phyloP scores from a whole-genome alignment of 2,888 invertebrate species.

The Eutolmus rufibarbis region DNA sequence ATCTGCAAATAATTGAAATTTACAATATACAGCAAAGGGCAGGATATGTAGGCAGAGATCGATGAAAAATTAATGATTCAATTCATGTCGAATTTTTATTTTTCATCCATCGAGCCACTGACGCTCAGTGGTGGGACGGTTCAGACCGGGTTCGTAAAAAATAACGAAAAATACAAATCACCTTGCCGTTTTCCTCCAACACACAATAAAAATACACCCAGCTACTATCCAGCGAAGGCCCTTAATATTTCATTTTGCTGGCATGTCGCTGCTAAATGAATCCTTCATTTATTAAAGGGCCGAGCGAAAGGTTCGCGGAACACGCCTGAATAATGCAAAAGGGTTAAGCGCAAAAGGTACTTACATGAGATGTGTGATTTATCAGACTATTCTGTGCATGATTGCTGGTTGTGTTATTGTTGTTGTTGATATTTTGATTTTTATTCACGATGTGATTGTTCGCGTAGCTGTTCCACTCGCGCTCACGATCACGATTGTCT shows the following conservation, averaged over 20 bases:
- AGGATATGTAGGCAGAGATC: neutral
- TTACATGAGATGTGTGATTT: slow-evolving; percentile 51
- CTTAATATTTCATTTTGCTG: neutral
- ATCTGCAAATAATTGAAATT: neutral
- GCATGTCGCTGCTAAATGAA: neutral
- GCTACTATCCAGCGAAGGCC: neutral
- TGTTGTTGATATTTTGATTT: slow-evolving; percentile 38
- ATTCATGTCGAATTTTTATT: neutral
- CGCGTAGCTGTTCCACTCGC: slow-evolving; percentile 52
- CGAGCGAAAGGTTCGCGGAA: neutral
- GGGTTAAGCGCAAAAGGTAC: slow-evolving; percentile 35
- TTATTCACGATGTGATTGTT: slow-evolving; percentile 46
- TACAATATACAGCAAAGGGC: neutral
- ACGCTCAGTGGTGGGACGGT: neutral
- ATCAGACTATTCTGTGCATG: slow-evolving; percentile 45
- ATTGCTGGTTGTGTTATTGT: slow-evolving; percentile 40
- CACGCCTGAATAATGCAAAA: neutral
- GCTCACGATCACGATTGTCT: slow-evolving; percentile 53
- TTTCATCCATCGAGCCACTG: neutral
- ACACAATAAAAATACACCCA: too few species aligned
- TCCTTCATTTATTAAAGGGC: neutral
- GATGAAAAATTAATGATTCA: neutral
- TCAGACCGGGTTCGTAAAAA: neutral
- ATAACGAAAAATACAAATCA: neutral
- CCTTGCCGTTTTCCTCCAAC: neutral